Conservation (phyloP, 23 tunicate genomes). For the Botrylloides violaceus region DNA sequence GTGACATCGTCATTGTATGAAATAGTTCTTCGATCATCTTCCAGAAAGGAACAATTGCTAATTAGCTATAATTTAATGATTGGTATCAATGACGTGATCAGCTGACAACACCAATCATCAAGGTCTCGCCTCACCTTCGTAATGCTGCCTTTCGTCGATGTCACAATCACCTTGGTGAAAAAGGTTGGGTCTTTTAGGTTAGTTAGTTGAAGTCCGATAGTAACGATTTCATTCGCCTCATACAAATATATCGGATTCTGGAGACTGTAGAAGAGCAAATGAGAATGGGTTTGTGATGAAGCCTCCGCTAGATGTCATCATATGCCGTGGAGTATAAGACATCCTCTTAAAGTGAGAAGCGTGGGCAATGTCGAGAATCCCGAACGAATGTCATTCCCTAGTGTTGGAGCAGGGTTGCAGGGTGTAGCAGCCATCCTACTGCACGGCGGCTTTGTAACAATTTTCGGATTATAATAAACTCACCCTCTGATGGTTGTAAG, state of each 20-base stretch:
- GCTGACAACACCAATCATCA: not conserved
- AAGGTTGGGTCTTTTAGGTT: slow-evolving; percentile 12
- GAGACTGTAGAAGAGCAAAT: not conserved
- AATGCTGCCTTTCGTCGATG: not conserved
- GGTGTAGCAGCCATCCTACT: too few species aligned
- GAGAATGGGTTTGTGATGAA: too few species aligned
- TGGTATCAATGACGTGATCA: not conserved
- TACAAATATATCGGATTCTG: not conserved
- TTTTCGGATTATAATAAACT: too few species aligned
- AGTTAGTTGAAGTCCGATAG: not conserved
- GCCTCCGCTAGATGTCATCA: too few species aligned
- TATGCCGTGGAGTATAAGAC: too few species aligned
- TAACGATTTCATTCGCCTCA: slow-evolving; percentile 3
- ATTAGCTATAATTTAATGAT: not conserved
- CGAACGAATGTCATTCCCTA: too few species aligned
- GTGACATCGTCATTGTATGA: not conserved
- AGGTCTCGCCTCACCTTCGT: too few species aligned
- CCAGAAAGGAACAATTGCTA: slow-evolving; percentile 15
- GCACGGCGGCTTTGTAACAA: too few species aligned
- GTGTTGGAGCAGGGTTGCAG: too few species aligned
- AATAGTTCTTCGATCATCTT: slow-evolving; percentile 10
- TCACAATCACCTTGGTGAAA: slow-evolving; percentile 13
- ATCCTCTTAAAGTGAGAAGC: too few species aligned
- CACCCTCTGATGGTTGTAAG: too few species aligned
- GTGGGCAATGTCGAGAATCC: too few species aligned